phyloP scores from a whole-genome alignment of 2,113 vertebrate species.

The Octodon degus region DNA sequence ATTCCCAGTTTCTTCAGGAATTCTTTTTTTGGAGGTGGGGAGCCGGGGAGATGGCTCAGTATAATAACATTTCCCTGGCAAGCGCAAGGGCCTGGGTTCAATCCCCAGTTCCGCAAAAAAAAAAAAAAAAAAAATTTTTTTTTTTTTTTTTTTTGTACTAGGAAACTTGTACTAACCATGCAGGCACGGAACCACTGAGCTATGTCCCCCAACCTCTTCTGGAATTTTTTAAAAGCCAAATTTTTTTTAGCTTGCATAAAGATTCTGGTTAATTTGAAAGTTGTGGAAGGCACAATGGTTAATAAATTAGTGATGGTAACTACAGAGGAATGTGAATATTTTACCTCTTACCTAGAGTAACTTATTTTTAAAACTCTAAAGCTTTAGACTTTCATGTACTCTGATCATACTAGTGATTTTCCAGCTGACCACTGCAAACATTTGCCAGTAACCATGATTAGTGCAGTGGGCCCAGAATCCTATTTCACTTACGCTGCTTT shows the following conservation, averaged over 20 bases:
- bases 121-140: too few species aligned
- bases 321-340: background rate
- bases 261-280: background rate
- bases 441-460: background rate
- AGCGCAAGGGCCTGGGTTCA: too few species aligned
- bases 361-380: constrained; percentile 8
- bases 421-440: background rate
- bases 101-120: too few species aligned
- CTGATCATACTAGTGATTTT: background rate
- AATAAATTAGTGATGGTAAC: background rate
- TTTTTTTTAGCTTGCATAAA: background rate
- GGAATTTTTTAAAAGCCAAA: background rate
- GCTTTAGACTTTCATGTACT: background rate
- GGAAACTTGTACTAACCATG: too few species aligned
- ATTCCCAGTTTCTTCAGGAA: background rate
- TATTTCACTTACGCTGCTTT: background rate
- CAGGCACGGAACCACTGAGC: too few species aligned
- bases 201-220: too few species aligned
- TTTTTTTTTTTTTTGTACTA: background rate
- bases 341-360: background rate
- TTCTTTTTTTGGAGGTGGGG: background rate
- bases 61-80: too few species aligned
- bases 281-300: background rate
- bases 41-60: too few species aligned
- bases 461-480: background rate